These are phyloP conservation scores for Diachrysia chrysitis DNA, from an alignment of 2,888 invertebrate genomes.

Conservation along the genomic window DNA sequence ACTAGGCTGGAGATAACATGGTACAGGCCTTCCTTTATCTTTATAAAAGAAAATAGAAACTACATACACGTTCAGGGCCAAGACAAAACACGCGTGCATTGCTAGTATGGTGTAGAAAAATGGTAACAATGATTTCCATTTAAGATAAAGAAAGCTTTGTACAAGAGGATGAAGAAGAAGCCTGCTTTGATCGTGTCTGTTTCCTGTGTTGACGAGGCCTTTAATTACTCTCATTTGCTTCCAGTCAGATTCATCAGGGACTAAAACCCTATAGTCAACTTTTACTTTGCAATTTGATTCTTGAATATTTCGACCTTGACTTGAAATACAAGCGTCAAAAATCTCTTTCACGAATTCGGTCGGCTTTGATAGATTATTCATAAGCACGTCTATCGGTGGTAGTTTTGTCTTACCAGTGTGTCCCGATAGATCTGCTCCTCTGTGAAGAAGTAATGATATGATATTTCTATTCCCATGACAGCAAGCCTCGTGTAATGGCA, in stretches of 20 bases:
- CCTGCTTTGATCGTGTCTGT: constrained; percentile 74
- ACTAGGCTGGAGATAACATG: constrained; percentile 14
- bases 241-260: constrained; percentile 65
- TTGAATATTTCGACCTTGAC: constrained; percentile 71
- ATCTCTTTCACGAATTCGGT: constrained; percentile 81
- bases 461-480: constrained; percentile 84
- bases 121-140: constrained; percentile 83
- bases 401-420: constrained; percentile 44
- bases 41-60: constrained; percentile 51
- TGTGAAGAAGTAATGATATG: constrained; percentile 71
- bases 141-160: constrained; percentile 85
- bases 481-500: constrained; percentile 76
- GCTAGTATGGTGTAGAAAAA: constrained; percentile 82
- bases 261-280: constrained; percentile 78
- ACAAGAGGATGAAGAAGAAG: constrained; percentile 85
- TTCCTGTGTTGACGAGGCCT: constrained; percentile 80
- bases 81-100: constrained; percentile 80
- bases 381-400: constrained; percentile 78
- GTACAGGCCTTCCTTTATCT: constrained; percentile 23
- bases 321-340: constrained; percentile 80
- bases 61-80: constrained; percentile 78
- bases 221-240: constrained; percentile 84
- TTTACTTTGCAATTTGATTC: constrained; percentile 71
- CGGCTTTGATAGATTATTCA: constrained; percentile 80
- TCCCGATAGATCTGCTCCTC: constrained; percentile 71